These are phyloP conservation scores for Maniola jurtina DNA, from an alignment of 1,140 invertebrate species.

Conservation along the genomic window DNA sequence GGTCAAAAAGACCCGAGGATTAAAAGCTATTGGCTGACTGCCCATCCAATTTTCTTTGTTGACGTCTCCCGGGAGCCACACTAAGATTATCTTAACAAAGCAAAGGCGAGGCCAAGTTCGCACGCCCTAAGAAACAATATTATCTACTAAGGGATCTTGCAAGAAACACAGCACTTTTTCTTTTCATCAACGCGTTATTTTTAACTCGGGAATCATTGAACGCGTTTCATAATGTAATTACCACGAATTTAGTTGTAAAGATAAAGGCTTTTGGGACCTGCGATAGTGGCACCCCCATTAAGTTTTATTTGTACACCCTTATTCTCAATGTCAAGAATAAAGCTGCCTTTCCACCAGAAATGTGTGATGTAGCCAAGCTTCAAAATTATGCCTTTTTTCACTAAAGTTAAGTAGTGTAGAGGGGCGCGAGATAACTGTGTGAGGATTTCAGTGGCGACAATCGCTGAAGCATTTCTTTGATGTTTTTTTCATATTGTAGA, in stretches of 20 bases:
- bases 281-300: neutral
- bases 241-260: slow-evolving; percentile 4
- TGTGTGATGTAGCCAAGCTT: too few relatives aligned
- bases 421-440: too few relatives aligned
- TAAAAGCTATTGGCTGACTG: slow-evolving; percentile 76
- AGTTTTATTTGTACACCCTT: neutral
- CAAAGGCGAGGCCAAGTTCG: slow-evolving; percentile 61
- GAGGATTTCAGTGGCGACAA: too few relatives aligned
- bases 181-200: slow-evolving; percentile 21
- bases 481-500: too few relatives aligned
- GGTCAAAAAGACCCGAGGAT: slow-evolving; percentile 71
- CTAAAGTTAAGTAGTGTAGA: too few relatives aligned
- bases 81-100: slow-evolving; percentile 76
- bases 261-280: neutral
- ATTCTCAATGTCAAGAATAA: neutral
- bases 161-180: slow-evolving; percentile 47
- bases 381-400: too few relatives aligned
- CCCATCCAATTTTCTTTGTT: slow-evolving; percentile 78
- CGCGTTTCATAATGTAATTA: slow-evolving; percentile 29
- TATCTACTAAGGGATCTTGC: slow-evolving; percentile 55
- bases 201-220: slow-evolving; percentile 19
- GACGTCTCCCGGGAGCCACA: slow-evolving; percentile 67
- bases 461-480: too few relatives aligned
- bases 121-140: slow-evolving; percentile 67
- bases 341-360: neutral